These are phyloP conservation scores for Sitophilus oryzae DNA, from an alignment of 1,140 invertebrate genomes.

Conservation along the genomic window DNA sequence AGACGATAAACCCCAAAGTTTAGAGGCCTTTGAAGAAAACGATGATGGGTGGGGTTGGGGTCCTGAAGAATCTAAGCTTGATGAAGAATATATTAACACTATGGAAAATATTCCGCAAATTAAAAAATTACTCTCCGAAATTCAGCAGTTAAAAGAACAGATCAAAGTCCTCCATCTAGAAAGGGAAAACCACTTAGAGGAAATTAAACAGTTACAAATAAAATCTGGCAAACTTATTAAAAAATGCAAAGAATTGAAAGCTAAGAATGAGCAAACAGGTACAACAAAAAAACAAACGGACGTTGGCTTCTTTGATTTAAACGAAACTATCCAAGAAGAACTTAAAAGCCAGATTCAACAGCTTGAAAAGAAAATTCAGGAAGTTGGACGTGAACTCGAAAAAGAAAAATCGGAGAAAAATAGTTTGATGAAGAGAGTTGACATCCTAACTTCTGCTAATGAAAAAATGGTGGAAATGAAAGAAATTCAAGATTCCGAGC, in stretches of 20 bases:
- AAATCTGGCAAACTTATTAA: conserved; percentile 64
- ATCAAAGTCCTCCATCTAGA: conserved; percentile 50
- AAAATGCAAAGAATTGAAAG: conserved; percentile 69
- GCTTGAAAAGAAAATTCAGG: conserved; percentile 59
- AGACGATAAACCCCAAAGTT: conserved; percentile 38
- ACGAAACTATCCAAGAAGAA: conserved; percentile 70
- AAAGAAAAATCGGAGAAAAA: conserved; percentile 61
- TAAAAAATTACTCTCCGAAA: conserved; percentile 28
- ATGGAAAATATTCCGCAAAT: conserved; percentile 31
- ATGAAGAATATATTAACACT: conserved; percentile 38
- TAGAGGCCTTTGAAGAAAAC: conserved; percentile 37
- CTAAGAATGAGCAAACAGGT: conserved; percentile 55
- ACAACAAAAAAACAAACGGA: conserved; percentile 46
- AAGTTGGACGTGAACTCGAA: conserved; percentile 51
- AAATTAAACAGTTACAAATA: conserved; percentile 54
- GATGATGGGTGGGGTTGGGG: conserved; percentile 56
- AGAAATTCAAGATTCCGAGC: conserved; percentile 68
- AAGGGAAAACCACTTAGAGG: conserved; percentile 47
- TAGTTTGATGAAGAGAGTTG: conserved; percentile 61
- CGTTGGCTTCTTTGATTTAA: conserved; percentile 57
- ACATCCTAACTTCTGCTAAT: conserved; percentile 69
- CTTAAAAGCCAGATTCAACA: conserved; percentile 58
- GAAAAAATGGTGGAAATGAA: conserved; percentile 71
- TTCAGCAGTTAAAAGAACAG: conserved; percentile 46
- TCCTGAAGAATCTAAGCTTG: conserved; percentile 47